A percentile compares a stretch with the other conserved stretches of the same genome.
Evolutionary conservation across 2,888 invertebrate species (phyloP).

Genomic region (Scaptomyza caliginosa): DNA sequence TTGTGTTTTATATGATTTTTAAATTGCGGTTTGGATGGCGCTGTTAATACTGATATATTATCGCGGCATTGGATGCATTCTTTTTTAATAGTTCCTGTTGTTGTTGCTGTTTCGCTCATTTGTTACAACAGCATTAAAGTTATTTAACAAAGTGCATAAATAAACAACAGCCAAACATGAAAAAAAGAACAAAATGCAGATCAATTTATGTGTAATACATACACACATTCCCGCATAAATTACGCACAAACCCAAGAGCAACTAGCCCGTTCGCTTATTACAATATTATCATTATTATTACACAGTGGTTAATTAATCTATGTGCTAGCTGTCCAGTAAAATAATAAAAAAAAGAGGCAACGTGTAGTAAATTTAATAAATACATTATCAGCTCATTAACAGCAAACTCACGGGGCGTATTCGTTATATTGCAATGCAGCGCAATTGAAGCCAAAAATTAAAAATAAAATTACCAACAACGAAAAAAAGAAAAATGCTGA

Average conservation of each 20-base stretch:
- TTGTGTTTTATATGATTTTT: conserved; percentile 33
- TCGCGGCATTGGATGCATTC: conserved; percentile 4
- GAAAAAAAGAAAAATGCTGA: conserved; percentile 30
- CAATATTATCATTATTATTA: conserved; percentile 44
- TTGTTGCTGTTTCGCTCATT: conserved; percentile 12
- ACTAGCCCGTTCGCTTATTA: conserved; percentile 18
- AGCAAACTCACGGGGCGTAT: conserved; percentile 38
- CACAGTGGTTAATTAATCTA: conserved; percentile 58
- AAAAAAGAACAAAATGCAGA: conserved; percentile 23
- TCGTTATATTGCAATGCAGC: conserved; percentile 41
- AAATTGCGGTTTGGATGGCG: conserved; percentile 41
- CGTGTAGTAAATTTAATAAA: conserved; percentile 75
- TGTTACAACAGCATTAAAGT: conserved; percentile 60
- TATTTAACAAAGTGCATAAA: conserved; percentile 73
- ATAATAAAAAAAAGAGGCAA: conserved; percentile 13
- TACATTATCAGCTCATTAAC: conserved; percentile 79
- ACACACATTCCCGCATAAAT: conserved; percentile 49
- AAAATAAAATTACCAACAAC: not conserved
- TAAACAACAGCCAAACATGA: conserved; percentile 43
- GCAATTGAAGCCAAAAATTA: conserved; percentile 50
- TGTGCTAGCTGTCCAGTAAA: conserved; percentile 30
- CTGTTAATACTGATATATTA: conserved; percentile 65
- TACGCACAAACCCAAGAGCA: not conserved
- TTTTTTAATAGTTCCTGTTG: not conserved
- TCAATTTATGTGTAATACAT: conserved; percentile 53